Evolutionary conservation across 2,797 vertebrate genomes (phyloP).

Genomic region (Semaprochilodus insignis): DNA sequence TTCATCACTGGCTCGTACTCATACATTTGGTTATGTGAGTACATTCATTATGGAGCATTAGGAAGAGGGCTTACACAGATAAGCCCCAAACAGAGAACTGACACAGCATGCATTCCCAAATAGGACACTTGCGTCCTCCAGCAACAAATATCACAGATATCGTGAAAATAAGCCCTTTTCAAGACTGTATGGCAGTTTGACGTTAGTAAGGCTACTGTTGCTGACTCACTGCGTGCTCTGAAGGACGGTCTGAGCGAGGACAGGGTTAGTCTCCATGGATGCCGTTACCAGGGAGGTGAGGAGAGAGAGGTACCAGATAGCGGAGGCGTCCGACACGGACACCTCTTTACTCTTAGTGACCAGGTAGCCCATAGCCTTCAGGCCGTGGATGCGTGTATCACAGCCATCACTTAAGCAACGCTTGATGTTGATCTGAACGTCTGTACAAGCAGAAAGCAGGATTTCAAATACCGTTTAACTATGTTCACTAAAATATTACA

Average conservation of each 20-base stretch:
- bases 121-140: not conserved
- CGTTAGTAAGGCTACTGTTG: not conserved
- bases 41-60: not conserved
- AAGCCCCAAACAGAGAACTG: not conserved
- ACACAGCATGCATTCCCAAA: not conserved
- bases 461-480: not conserved
- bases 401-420: conserved; percentile 96
- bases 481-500: no score
- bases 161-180: not conserved
- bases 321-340: conserved; percentile 95
- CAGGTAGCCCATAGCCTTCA: conserved; percentile 93
- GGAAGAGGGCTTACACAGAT: not conserved
- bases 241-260: conserved; percentile 91
- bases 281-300: conserved; percentile 95
- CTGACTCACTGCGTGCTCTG: conserved; percentile 93
- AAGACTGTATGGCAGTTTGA: not conserved
- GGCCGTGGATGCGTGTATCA: conserved; percentile 95
- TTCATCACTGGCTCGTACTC: no score
- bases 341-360: conserved; percentile 91
- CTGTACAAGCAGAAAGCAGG: conserved; percentile 67
- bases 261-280: conserved; percentile 96
- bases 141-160: not conserved
- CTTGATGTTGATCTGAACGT: conserved; percentile 98
- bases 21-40: no score
- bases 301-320: conserved; percentile 98